Base-by-base conservation (phyloP, 2,888 invertebrate genomes). In the Epicampocera succincta region DNA sequence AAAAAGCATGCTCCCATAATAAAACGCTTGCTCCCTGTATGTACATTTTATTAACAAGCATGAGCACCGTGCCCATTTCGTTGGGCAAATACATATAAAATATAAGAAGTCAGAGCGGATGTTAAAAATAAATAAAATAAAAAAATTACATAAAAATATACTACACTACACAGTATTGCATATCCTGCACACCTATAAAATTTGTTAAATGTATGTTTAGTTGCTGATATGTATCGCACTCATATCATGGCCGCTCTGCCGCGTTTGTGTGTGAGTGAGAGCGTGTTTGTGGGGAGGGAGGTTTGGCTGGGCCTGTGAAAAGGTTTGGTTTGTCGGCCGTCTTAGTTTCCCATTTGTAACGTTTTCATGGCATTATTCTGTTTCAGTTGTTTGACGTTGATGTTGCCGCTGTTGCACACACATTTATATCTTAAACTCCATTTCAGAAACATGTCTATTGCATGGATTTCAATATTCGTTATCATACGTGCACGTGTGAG, bases 51-150 rank as follows among this genome's bases (percentile, higher is more conserved):
- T 58, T 58, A 44, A 44, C 50, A 38, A 66, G 52, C 58, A 65
- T 38, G 58, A 78, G 50, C 50, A 78, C 60, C 66, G 72, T 73
- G 60, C 40, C 60, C 60, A 78, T 72, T 78, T 78, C 38, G 65
- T 72, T 78, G 40, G 65, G 13, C n/a, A 56, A 63, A 77, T 48
- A 56, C n/a, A 60, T 46, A 71, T 13, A 69, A 3, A 76, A 60
- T 9, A 61, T 29, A 58, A 48, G 29, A 76, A 54, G 46, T 15
- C 40, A 46, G 48, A 72, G 52, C 21, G 68, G n/a, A 69, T 69
- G 44, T 76, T 75, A 50, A 76, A 63, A 63, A 25, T 11, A 1
- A 40, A 65, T 46, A 66, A 29, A 48, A 3, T 1, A 38, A 38
- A 11, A 48, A 29, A 6, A 33, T 29, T 8, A 33, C 33, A 33